Conservation (phyloP, 53 echinoderm and acorn worm species). For the Henricia sp. region DNA sequence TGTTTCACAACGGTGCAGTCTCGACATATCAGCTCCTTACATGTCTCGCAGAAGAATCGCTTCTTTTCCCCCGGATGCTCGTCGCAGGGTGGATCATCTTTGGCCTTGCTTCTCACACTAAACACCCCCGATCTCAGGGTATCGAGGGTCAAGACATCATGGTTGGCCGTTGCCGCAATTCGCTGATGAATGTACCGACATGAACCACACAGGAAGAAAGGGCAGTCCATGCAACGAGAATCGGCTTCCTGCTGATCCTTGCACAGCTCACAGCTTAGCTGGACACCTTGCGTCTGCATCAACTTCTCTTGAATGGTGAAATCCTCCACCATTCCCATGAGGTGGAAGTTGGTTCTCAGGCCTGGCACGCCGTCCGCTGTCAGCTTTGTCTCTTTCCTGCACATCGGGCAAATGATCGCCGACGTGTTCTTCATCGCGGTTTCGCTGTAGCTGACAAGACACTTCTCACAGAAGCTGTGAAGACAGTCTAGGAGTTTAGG, state of each 20-base stretch:
- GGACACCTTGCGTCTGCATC: neutral
- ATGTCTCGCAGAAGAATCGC: constrained; percentile 59
- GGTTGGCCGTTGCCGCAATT: neutral
- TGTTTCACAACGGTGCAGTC: constrained; percentile 67
- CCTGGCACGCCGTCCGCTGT: neutral
- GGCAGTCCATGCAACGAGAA: constrained; percentile 26
- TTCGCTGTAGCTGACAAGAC: neutral
- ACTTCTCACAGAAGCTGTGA: constrained; percentile 36
- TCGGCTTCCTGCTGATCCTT: neutral
- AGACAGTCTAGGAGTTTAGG: constrained; percentile 17
- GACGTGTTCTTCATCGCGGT: neutral
- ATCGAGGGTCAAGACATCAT: neutral
- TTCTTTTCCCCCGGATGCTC: constrained; percentile 58
- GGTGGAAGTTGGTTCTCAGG: constrained; percentile 13
- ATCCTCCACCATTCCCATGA: neutral
- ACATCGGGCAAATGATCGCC: neutral
- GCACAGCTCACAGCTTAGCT: constrained; percentile 22
- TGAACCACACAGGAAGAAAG: neutral
- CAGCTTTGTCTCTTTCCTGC: neutral
- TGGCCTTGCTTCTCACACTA: neutral
- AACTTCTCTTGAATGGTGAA: constrained; percentile 12
- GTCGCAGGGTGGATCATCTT: constrained; percentile 3
- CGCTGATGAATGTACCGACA: neutral
- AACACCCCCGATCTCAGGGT: neutral
- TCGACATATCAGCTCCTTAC: constrained; percentile 55